These are phyloP conservation scores for Arvicanthis niloticus DNA, from an alignment of 2,113 vertebrate genomes.

Conservation along the genomic window DNA sequence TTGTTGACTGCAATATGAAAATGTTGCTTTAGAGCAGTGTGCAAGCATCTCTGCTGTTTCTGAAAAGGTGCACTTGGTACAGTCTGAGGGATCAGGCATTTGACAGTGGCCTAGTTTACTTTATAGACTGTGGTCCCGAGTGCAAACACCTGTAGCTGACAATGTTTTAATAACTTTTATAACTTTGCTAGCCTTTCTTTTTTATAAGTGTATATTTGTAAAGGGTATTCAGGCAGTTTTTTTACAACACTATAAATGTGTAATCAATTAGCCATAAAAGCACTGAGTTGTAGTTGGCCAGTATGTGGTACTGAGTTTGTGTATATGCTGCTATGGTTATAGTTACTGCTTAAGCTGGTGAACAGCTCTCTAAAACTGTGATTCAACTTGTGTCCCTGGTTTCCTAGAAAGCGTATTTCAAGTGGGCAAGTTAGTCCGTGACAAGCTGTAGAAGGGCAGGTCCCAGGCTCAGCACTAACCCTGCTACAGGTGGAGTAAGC, in stretches of 20 bases:
- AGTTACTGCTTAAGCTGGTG: conserved; percentile 83
- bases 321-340: conserved; percentile 88
- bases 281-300: conserved; percentile 81
- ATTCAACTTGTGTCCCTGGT: conserved; percentile 79
- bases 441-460: conserved; percentile 54
- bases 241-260: conserved; percentile 84
- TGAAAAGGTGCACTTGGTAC: conserved; percentile 56
- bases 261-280: conserved; percentile 87
- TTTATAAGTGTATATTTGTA: conserved; percentile 89
- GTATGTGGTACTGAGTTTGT: conserved; percentile 86
- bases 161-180: conserved; percentile 88
- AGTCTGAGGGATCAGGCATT: conserved; percentile 52
- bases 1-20: conserved; percentile 77
- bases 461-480: conserved; percentile 19
- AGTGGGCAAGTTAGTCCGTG: conserved; percentile 75
- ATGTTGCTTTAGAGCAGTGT: conserved; percentile 82
- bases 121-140: conserved; percentile 84
- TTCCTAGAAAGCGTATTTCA: conserved; percentile 82
- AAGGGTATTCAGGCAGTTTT: conserved; percentile 89
- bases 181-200: conserved; percentile 87
- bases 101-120: conserved; percentile 72
- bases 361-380: conserved; percentile 86
- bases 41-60: conserved; percentile 76
- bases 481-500: background rate
- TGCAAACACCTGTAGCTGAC: conserved; percentile 73